Evolutionary conservation across 2,113 vertebrate genomes (phyloP), one percentile per base, ranked within the genome.

Genomic region (Thunnus maccoyii): DNA sequence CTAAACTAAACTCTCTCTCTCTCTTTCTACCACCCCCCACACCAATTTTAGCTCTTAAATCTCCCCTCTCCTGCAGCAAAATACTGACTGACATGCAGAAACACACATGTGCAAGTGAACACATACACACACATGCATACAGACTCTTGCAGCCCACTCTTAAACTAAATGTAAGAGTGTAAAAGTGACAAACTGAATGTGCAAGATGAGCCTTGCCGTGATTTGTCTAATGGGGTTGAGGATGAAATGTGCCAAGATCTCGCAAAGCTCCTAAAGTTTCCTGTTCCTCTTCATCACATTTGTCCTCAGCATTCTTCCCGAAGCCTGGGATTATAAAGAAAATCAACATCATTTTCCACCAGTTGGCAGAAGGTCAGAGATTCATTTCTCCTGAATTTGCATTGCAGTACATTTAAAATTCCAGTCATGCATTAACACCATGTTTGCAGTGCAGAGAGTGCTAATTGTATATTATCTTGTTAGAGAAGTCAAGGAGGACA

Each of bases 101-200:
- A 70, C 47, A 54, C 58, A 52, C 47, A 36, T 36, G 36, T 41
- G 9, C 6, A 41, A 41, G 36, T 41, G 36, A 6, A 9, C 36
- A 41, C 36, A 41, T 25, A 55, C 46, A 36, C 16, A 62, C 9
- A 68, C 52, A 76, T 46, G 47, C 44, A 44, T 4, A 50, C 52
- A 44, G 27, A 22, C 75, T 47, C 47, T 41, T 27, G 3, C 25
- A 5, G 68, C 14, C 22, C 12, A 22, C 20, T 56, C 72, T 44
- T 25, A 71, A 25, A 78, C 55, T 89, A 85, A 90, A 51, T 70
- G 88, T 62, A 66, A 73, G 27, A 78, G 66, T 62, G 82, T 92
- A 72, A 86, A 90, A 86, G 88, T 86, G 89, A 91, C 85, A 88
- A 86, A 87, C 54, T 69, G 51, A 46, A 64, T 85, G 71, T 83